A percentile compares a stretch with the other conserved stretches of the same genome.
phyloP scores from a whole-genome alignment of 2,113 vertebrate genomes.

The Limnothrissa miodon region DNA sequence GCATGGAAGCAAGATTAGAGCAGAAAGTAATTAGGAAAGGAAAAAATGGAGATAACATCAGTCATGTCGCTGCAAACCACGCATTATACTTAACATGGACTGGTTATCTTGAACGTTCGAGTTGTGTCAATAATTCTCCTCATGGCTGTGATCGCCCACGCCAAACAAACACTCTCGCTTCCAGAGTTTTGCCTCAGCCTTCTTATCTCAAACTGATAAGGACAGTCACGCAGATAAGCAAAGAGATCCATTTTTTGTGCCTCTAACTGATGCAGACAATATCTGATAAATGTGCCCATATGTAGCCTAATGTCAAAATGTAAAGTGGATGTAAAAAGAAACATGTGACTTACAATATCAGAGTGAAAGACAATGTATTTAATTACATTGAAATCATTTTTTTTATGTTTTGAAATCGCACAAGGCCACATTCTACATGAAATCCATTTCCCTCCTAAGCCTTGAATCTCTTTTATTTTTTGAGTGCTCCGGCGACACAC shows the following conservation, averaged over 20 bases:
- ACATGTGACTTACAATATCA: not conserved
- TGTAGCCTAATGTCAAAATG: not conserved
- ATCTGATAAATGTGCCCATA: not conserved
- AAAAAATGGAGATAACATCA: not conserved
- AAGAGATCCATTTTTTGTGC: not conserved
- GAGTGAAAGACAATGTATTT: not conserved
- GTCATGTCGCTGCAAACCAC: not conserved
- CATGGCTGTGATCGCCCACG: not conserved
- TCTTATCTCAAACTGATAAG: not conserved
- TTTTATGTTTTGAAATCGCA: not conserved
- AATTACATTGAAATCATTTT: not conserved
- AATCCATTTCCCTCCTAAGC: not conserved
- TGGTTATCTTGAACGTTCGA: not conserved
- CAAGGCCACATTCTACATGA: not conserved
- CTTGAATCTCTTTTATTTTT: not conserved
- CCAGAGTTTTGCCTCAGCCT: not conserved
- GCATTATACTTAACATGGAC: not conserved
- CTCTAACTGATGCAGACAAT: constrained; percentile 6
- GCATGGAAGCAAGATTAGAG: not conserved
- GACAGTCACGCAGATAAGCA: not conserved
- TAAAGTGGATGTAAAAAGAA: not conserved
- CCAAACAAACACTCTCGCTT: constrained; percentile 7
- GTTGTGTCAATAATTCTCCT: constrained; percentile 5
- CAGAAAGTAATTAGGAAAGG: not conserved
- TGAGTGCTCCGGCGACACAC: not conserved